These are phyloP conservation scores for Tapirus terrestris DNA, from an alignment of 2,113 vertebrate genomes.

Conservation along the genomic window DNA sequence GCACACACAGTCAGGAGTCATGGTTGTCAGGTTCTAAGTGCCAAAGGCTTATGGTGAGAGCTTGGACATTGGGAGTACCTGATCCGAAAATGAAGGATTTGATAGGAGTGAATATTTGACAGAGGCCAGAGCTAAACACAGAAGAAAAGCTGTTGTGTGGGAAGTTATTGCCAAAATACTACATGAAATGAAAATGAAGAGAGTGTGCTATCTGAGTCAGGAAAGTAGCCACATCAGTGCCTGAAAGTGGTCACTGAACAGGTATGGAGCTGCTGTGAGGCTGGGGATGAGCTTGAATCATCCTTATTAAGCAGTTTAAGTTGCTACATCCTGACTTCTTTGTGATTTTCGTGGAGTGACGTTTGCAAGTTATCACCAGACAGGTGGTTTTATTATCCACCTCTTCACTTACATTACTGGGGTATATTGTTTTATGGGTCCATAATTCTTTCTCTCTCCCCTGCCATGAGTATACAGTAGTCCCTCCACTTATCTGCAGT, in stretches of 20 bases:
- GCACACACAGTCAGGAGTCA: neutral
- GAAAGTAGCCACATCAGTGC: rapidly evolving
- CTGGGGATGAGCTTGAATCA: neutral
- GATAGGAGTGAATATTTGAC: neutral
- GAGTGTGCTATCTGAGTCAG: rapidly evolving
- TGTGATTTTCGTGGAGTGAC: neutral
- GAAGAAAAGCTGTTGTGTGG: neutral
- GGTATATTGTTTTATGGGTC: neutral
- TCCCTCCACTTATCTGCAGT: too few species aligned
- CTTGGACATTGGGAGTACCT: neutral
- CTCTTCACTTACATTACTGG: neutral
- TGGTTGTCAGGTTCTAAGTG: neutral
- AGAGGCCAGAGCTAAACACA: neutral
- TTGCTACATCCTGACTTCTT: neutral
- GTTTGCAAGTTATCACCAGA: neutral
- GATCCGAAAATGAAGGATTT: neutral
- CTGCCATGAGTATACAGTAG: neutral
- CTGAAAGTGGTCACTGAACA: rapidly evolving
- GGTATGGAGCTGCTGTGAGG: neutral
- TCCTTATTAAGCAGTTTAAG: neutral
- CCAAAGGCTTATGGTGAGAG: neutral
- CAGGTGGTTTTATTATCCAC: neutral
- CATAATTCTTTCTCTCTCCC: neutral
- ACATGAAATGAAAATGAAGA: neutral
- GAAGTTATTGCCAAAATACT: neutral